A percentile compares a stretch with the other conserved stretches of the same genome.
These are phyloP conservation scores for Ammodytes marinus DNA, from an alignment of 2,113 vertebrate species.

Conservation along the genomic window DNA sequence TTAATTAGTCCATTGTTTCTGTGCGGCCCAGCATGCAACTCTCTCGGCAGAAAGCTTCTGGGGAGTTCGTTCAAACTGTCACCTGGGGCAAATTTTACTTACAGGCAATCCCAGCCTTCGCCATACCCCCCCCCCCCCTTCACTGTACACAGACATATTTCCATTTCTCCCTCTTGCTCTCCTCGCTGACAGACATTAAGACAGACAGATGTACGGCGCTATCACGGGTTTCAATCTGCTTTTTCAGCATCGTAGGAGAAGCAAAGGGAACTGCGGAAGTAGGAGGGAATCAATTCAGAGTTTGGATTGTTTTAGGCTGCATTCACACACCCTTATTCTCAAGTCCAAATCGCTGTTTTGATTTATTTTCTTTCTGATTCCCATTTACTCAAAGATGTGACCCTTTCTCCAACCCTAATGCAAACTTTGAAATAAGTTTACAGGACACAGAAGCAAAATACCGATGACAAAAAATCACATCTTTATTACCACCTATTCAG, in stretches of 20 bases:
- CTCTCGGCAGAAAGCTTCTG: constrained; percentile 61
- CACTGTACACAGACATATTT: constrained; percentile 42
- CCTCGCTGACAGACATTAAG: constrained; percentile 55
- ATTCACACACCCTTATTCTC: constrained; percentile 45
- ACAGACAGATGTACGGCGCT: constrained; percentile 56
- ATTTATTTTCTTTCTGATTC: constrained; percentile 4
- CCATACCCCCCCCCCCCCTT: neutral
- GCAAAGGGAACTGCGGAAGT: neutral
- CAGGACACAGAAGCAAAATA: neutral
- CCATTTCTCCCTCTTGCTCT: constrained; percentile 35
- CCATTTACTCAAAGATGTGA: neutral
- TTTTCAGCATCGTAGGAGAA: constrained; percentile 45
- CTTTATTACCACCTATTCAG: neutral
- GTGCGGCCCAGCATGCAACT: constrained; percentile 63
- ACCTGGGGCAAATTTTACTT: constrained; percentile 76
- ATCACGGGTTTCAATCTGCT: constrained; percentile 66
- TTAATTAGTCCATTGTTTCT: constrained; percentile 81
- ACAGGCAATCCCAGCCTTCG: neutral
- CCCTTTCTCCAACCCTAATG: neutral
- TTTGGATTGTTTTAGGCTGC: constrained; percentile 57
- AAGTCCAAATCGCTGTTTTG: constrained; percentile 17
- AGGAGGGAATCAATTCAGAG: constrained; percentile 35
- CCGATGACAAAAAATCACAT: constrained; percentile 8
- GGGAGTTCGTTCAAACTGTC: constrained; percentile 77
- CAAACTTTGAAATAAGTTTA: constrained; percentile 1